A percentile compares a stretch with the other conserved stretches of the same genome.
Evolutionary conservation across 2,113 vertebrate species (phyloP).

Genomic region (Xiphophorus maculatus): DNA sequence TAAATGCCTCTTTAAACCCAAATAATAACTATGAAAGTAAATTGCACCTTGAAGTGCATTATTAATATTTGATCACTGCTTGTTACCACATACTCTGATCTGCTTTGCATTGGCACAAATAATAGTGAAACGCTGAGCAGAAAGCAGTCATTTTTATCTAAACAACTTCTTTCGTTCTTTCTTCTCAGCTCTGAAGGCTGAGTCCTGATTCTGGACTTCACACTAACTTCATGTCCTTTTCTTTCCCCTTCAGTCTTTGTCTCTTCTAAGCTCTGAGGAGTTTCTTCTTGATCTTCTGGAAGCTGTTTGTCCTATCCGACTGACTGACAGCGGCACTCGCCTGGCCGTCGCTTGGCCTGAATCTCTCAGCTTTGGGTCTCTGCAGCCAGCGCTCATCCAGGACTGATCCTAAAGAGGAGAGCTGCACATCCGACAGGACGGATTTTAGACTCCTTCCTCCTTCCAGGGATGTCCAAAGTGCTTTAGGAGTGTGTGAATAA

Average conservation of each 20-base stretch:
- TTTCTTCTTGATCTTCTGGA: conserved; percentile 63
- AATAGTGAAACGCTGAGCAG: neutral
- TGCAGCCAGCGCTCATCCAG: conserved; percentile 58
- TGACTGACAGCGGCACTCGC: conserved; percentile 55
- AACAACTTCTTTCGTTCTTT: conserved; percentile 35
- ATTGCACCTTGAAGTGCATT: neutral
- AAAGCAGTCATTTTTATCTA: conserved; percentile 27
- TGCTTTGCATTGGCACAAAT: neutral
- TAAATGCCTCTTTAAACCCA: neutral
- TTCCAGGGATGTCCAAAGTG: conserved; percentile 62
- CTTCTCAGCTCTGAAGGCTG: conserved; percentile 27
- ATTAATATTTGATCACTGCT: neutral
- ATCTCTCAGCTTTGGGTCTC: conserved; percentile 62
- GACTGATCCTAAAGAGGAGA: conserved; percentile 66
- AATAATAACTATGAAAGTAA: neutral
- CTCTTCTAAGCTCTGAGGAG: conserved; percentile 50
- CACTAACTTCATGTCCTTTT: conserved; percentile 38
- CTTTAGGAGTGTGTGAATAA: conserved; percentile 56
- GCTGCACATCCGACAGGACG: conserved; percentile 41
- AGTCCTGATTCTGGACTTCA: conserved; percentile 36
- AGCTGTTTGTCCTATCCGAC: conserved; percentile 49
- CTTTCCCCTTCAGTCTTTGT: conserved; percentile 38
- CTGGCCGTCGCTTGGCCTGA: conserved; percentile 52
- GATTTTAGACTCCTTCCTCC: conserved; percentile 66
- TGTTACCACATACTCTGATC: no score